Conservation (phyloP, 2,888 invertebrate species). For the Bugulina stolonifera region DNA sequence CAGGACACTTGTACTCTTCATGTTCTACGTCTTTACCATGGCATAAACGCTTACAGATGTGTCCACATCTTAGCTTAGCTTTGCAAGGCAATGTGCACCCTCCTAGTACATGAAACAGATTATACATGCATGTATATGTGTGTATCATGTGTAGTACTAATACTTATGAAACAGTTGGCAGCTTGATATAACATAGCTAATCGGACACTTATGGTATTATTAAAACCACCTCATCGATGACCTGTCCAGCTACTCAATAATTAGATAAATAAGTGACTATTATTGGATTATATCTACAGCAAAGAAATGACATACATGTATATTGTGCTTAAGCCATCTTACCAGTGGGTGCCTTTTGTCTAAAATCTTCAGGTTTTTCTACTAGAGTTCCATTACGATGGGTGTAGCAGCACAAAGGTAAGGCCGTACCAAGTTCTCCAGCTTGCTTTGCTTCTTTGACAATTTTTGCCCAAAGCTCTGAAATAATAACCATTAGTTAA, state of each 20-base stretch:
- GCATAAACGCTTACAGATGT: not conserved
- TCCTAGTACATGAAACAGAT: not conserved
- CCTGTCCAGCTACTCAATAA: too few species aligned
- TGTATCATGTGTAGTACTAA: too few species aligned
- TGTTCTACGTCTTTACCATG: not conserved
- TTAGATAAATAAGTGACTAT: too few species aligned
- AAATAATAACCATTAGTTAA: not conserved
- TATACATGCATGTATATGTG: not conserved
- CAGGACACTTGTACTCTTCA: not conserved
- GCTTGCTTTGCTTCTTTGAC: not conserved
- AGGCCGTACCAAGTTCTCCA: not conserved
- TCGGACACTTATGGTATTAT: too few species aligned
- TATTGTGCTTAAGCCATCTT: not conserved
- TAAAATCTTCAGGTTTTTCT: slow-evolving; percentile 17
- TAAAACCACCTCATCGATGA: too few species aligned
- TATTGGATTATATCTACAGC: too few species aligned
- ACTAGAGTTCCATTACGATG: not conserved
- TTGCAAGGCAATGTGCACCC: slow-evolving; percentile 1
- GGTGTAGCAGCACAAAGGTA: not conserved
- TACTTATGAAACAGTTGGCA: too few species aligned
- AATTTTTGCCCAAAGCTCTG: not conserved
- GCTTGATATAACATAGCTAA: too few species aligned
- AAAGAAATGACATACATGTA: too few species aligned
- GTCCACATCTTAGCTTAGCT: not conserved
- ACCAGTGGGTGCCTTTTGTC: slow-evolving; percentile 4